Conservation (phyloP, 2,888 invertebrate species). For the Pseudoips prasinana region DNA sequence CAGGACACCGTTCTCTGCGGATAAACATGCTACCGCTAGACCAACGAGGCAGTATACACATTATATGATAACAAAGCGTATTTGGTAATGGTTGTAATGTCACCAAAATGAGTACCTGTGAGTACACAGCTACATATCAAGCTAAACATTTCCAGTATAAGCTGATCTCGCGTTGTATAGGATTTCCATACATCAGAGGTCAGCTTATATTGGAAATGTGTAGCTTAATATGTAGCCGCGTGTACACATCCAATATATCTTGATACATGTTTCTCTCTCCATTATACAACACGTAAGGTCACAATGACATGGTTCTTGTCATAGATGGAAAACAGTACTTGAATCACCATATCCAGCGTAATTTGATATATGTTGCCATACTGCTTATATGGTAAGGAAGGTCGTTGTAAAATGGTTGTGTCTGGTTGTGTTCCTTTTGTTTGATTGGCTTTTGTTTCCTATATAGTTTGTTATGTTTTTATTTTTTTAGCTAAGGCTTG, state of each 20-base stretch:
- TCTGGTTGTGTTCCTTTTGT: constrained; percentile 19
- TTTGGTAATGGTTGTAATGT: too few relatives aligned
- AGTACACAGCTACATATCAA: too few relatives aligned
- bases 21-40: too few relatives aligned
- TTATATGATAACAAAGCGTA: too few relatives aligned
- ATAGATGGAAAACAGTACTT: constrained; percentile 32
- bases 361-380: constrained; percentile 15
- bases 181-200: too few relatives aligned
- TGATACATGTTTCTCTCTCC: constrained; percentile 13
- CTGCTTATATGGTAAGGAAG: constrained; percentile 12
- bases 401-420: constrained; percentile 22
- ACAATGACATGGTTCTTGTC: constrained; percentile 16
- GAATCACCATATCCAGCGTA: constrained; percentile 16
- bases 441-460: constrained; percentile 40
- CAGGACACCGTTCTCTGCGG: too few relatives aligned
- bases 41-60: too few relatives aligned
- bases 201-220: too few relatives aligned
- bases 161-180: too few relatives aligned
- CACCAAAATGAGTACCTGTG: too few relatives aligned
- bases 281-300: constrained; percentile 16
- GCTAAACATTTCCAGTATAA: too few relatives aligned
- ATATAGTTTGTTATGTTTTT: constrained; percentile 31
- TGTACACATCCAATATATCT: constrained; percentile 17
- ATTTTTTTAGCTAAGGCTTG: constrained; percentile 18
- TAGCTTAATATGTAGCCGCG: too few relatives aligned